Evolutionary conservation across 2,888 invertebrate species (phyloP), one percentile per base, ranked within the genome.

Genomic region (Lasioglossum malachurum): DNA sequence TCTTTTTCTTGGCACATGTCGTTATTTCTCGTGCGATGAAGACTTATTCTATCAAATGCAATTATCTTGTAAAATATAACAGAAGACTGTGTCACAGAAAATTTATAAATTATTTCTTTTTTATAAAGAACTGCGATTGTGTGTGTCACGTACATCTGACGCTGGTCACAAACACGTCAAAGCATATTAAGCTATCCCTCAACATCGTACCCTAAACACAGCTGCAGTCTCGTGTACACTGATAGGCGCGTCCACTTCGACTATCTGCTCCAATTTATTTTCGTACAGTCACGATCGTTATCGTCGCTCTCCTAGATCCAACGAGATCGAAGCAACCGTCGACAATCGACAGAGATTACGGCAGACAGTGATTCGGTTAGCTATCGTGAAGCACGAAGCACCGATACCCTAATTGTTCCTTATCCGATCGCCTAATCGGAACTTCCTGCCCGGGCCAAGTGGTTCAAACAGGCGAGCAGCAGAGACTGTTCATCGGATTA

Each of bases 391-490:
- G 53, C 64, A 7, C 31, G 23, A 23, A 53, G 53, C 64, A 31
- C 19, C 64, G 64, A 67, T 67, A 67, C 64, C 64, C 35, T 67
- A 67, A 67, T 67, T 67, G 27, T 35, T 31, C 64, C 19, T 67
- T 67, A 31, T 31, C 60, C 27, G 27, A 27, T 60, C 60, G 27
- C 60, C 60, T 60, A 60, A 60, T 60, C 60, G 60, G 14, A 27
- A 27, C n/a, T 14, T 27, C 60, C 27, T 27, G 60, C 60, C 4
- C 27, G 27, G 60, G 4, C n/a, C 60, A 27, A 60, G 27, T 27
- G 5, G 27, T 10, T 49, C 23, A 8, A 27, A 60, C 60, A 14
- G 4, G 14, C 23, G 23, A 53, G 23, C 53, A 53, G 8, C 53
- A 8, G 8, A 8, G 8, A 0, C 60, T 27, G 60, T 0, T 60